These are phyloP conservation scores for Pogonocherus hispidulus DNA, from an alignment of 2,888 invertebrate genomes.

Conservation along the genomic window DNA sequence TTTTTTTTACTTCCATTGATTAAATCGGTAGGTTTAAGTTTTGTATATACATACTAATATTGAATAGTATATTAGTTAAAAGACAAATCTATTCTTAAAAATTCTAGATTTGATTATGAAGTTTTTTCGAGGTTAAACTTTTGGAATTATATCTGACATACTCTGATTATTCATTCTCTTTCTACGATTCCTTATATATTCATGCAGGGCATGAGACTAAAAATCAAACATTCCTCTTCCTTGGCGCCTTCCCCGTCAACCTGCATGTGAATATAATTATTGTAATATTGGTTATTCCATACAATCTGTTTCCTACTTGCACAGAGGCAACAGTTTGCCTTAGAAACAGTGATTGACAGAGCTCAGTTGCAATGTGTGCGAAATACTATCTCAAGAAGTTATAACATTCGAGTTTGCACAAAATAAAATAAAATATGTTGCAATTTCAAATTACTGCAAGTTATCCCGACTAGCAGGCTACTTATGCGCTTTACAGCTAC, in stretches of 20 bases:
- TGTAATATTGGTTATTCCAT: neutral
- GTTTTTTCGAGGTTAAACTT: too few species aligned
- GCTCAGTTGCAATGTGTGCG: neutral
- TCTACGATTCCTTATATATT: too few species aligned
- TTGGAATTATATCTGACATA: too few species aligned
- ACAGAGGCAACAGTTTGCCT: neutral
- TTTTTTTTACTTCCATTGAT: too few species aligned
- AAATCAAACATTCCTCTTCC: too few species aligned
- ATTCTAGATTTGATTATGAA: too few species aligned
- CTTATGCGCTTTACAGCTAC: constrained; percentile 10
- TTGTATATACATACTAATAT: too few species aligned
- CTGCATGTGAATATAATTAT: neutral
- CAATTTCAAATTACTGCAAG: constrained; percentile 10
- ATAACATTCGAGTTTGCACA: neutral
- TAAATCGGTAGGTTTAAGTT: too few species aligned
- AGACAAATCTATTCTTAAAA: too few species aligned
- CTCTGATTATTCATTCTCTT: too few species aligned
- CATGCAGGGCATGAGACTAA: too few species aligned
- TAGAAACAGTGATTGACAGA: constrained; percentile 3
- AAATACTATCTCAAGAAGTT: constrained; percentile 5
- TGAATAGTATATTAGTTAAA: too few species aligned
- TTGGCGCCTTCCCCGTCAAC: neutral
- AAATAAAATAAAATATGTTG: constrained; percentile 1
- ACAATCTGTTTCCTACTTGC: neutral
- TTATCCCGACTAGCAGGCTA: constrained; percentile 14